These are phyloP conservation scores for Meloidogyne hapla DNA, from an alignment of 1,140 invertebrate genomes.

Conservation along the genomic window DNA sequence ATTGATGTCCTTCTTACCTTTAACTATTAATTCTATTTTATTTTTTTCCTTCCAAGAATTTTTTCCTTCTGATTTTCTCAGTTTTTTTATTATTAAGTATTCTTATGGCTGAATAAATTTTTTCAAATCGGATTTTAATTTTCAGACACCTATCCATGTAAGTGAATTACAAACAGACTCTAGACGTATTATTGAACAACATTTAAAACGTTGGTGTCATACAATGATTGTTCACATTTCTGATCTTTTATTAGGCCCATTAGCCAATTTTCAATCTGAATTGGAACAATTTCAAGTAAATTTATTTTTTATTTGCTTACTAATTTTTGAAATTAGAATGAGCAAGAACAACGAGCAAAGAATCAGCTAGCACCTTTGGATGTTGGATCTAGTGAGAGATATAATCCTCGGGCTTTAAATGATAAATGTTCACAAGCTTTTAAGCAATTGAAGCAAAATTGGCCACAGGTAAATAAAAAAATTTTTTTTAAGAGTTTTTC, in stretches of 20 bases:
- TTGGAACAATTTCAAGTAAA: slow-evolving; percentile 34
- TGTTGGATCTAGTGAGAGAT: slow-evolving; percentile 18
- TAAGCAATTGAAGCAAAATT: slow-evolving; percentile 53
- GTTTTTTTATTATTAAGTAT: slow-evolving; percentile 23
- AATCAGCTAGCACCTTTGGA: slow-evolving; percentile 19
- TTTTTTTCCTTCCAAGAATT: no score
- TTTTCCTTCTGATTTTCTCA: no score
- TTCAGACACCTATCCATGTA: slow-evolving; percentile 60
- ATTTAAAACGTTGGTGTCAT: slow-evolving; percentile 54
- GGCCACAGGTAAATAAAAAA: slow-evolving; percentile 45
- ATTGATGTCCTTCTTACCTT: no score
- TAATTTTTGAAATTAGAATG: neutral
- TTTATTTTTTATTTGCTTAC: neutral
- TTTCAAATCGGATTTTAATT: no score
- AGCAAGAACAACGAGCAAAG: slow-evolving; percentile 24
- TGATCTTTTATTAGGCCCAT: slow-evolving; percentile 42
- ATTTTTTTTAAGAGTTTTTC: no score
- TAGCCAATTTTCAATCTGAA: slow-evolving; percentile 28
- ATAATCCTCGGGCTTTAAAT: slow-evolving; percentile 47
- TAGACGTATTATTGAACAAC: slow-evolving; percentile 55
- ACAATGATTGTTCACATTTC: slow-evolving; percentile 45
- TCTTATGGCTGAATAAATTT: neutral
- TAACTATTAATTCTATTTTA: no score
- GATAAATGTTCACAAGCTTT: slow-evolving; percentile 46
- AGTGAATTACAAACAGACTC: slow-evolving; percentile 56